phyloP scores from a whole-genome alignment of 2,797 vertebrate genomes.

The Alectoris magna region DNA sequence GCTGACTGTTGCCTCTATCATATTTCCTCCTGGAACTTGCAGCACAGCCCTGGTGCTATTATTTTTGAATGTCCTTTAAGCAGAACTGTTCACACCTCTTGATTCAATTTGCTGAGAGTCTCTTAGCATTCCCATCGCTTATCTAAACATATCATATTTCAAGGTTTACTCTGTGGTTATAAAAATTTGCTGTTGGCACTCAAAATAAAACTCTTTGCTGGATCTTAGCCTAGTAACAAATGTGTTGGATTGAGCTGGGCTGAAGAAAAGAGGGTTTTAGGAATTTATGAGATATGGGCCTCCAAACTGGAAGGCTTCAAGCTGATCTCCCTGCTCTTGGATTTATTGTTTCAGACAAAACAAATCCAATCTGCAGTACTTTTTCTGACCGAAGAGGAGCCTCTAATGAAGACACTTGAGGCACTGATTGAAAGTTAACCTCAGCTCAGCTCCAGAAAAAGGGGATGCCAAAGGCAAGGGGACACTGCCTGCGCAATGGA shows the following conservation, averaged over 20 bases:
- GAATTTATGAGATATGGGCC: slow-evolving; percentile 1
- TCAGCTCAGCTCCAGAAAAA: neutral
- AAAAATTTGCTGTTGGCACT: slow-evolving; percentile 51
- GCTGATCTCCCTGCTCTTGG: neutral
- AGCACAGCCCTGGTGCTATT: neutral
- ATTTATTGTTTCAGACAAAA: neutral
- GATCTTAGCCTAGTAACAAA: slow-evolving; percentile 36
- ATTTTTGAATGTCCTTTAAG: slow-evolving; percentile 29
- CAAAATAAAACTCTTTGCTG: slow-evolving; percentile 17
- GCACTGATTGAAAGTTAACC: neutral
- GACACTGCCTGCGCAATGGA: rapidly evolving
- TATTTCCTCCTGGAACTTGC: slow-evolving; percentile 14
- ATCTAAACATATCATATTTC: slow-evolving; percentile 45
- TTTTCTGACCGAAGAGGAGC: neutral
- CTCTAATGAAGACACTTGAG: neutral
- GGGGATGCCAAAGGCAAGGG: neutral
- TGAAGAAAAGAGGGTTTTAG: neutral
- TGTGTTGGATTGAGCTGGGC: neutral
- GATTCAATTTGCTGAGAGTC: neutral
- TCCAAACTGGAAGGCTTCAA: slow-evolving; percentile 8
- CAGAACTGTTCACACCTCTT: slow-evolving; percentile 39
- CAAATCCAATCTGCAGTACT: rapidly evolving
- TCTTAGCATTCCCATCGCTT: slow-evolving; percentile 16
- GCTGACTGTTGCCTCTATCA: neutral
- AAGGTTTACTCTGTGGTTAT: slow-evolving; percentile 45